phyloP scores from a whole-genome alignment of 2,888 invertebrate genomes.

The Scaptomyza parva region DNA sequence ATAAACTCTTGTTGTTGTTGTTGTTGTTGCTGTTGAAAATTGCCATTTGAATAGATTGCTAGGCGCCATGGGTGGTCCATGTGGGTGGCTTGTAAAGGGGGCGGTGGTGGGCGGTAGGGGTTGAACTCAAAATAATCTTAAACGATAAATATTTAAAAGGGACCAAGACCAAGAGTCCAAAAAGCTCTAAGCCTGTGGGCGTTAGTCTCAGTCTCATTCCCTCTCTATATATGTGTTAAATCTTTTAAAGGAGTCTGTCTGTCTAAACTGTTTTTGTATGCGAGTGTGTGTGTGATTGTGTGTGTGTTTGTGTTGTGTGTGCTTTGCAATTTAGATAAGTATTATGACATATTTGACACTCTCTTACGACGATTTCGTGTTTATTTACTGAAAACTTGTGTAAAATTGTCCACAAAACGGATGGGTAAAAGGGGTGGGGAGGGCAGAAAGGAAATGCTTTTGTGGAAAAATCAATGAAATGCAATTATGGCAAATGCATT shows the following conservation, averaged over 20 bases:
- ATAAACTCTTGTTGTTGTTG: constrained; percentile 11
- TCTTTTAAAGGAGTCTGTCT: neutral
- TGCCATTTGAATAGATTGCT: constrained; percentile 49
- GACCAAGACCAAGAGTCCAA: constrained; percentile 17
- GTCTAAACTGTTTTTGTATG: neutral
- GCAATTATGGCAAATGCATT: constrained; percentile 78
- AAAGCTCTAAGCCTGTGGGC: constrained; percentile 39
- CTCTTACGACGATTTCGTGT: constrained; percentile 60
- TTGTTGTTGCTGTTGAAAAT: constrained; percentile 24
- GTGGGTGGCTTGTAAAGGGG: neutral
- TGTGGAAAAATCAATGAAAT: constrained; percentile 78
- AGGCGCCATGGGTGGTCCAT: constrained; percentile 46
- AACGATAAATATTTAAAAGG: constrained; percentile 76
- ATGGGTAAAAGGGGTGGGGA: no score
- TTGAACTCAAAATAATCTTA: constrained; percentile 39
- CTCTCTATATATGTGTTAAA: neutral
- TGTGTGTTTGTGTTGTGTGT: neutral
- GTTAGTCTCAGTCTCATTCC: constrained; percentile 7
- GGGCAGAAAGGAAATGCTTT: constrained; percentile 7
- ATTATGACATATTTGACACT: constrained; percentile 82
- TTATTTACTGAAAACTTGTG: constrained; percentile 62
- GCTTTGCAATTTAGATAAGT: constrained; percentile 78
- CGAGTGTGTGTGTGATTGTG: neutral
- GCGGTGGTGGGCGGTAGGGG: constrained; percentile 22
- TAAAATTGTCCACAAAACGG: constrained; percentile 35